Conservation (phyloP, 2,888 invertebrate species). For the Tachina fera region DNA sequence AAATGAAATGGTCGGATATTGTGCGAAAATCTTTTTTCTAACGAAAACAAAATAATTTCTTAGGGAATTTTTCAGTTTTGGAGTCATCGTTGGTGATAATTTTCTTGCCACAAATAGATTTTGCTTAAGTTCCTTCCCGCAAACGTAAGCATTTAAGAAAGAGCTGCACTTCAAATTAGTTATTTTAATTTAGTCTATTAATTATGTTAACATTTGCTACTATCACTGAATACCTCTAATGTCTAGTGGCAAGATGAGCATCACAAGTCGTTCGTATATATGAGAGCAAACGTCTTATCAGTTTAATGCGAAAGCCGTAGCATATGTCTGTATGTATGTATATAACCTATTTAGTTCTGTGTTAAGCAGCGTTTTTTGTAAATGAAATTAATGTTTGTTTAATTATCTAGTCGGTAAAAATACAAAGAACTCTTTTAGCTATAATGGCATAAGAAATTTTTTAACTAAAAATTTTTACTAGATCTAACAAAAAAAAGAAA, state of each 20-base stretch:
- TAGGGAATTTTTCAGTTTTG: too few species aligned
- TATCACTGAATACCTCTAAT: slow-evolving; percentile 11
- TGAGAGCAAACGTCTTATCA: not conserved
- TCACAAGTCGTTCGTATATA: not conserved
- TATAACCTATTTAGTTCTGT: not conserved
- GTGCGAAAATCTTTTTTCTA: not conserved
- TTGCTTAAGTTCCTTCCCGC: slow-evolving; percentile 8
- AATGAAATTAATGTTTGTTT: slow-evolving; percentile 32
- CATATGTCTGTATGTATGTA: not conserved
- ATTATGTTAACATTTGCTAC: slow-evolving; percentile 8
- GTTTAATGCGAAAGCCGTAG: slow-evolving; percentile 54
- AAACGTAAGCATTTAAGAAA: not conserved
- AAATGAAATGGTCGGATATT: not conserved
- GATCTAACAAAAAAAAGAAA: too few species aligned
- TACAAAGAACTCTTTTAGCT: not conserved
- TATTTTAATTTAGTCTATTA: slow-evolving; percentile 5
- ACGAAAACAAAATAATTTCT: not conserved
- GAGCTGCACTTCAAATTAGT: not conserved
- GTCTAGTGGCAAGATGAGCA: not conserved
- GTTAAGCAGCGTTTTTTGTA: slow-evolving; percentile 16
- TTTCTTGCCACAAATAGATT: slow-evolving; percentile 59
- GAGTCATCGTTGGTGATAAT: slow-evolving; percentile 66
- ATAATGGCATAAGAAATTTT: not conserved
- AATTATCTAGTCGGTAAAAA: slow-evolving; percentile 51
- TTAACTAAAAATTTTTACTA: too few species aligned